phyloP scores from a whole-genome alignment of 2,888 invertebrate species.

The Eudemis profundana region DNA sequence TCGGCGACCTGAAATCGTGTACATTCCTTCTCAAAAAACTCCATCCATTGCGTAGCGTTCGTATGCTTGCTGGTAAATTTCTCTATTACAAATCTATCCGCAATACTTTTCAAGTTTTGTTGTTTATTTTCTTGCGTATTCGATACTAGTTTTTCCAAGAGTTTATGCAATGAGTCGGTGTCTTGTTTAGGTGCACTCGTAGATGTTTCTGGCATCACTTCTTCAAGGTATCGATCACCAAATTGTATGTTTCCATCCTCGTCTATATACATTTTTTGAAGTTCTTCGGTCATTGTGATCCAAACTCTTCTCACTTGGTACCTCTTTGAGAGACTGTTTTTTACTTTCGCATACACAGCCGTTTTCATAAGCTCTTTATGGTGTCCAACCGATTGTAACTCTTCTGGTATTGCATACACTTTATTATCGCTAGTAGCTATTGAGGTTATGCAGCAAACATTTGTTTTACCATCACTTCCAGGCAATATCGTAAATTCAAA shows the following conservation, averaged over 20 bases:
- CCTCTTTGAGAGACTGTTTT: background rate
- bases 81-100: constrained; percentile 34
- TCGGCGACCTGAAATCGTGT: constrained; percentile 23
- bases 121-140: background rate
- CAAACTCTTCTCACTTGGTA: constrained; percentile 9
- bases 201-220: background rate
- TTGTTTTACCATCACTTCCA: constrained; percentile 42
- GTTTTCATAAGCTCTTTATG: constrained; percentile 9
- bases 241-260: constrained; percentile 11
- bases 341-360: constrained; percentile 6
- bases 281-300: constrained; percentile 17
- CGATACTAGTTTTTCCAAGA: background rate
- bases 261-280: constrained; percentile 2
- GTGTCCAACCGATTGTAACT: constrained; percentile 3
- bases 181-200: background rate
- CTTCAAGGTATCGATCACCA: constrained; percentile 1
- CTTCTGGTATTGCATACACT: too few relatives aligned
- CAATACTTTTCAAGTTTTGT: constrained; percentile 6
- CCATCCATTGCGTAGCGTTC: constrained; percentile 38
- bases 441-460: constrained; percentile 36
- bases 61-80: constrained; percentile 24
- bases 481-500: constrained; percentile 41
- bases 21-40: constrained; percentile 34
- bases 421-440: constrained; percentile 35
- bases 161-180: background rate